phyloP scores from a whole-genome alignment of 1,140 invertebrate species.

The Paracyclopina nana region DNA sequence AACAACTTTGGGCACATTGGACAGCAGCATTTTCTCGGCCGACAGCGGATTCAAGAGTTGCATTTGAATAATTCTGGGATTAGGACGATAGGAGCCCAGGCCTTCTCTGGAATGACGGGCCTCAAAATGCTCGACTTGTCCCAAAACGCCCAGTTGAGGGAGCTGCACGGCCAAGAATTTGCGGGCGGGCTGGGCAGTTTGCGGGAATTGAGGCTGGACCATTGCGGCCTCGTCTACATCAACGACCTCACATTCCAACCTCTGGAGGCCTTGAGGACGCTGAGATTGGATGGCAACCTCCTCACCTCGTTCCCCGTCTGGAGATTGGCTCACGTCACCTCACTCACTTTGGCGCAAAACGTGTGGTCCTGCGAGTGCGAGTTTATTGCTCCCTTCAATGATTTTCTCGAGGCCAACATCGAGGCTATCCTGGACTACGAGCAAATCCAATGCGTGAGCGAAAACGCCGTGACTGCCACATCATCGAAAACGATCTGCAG shows the following conservation, averaged over 20 bases:
- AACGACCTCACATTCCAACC: slow-evolving; percentile 62
- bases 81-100: slow-evolving; percentile 58
- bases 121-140: slow-evolving; percentile 47
- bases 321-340: slow-evolving; percentile 25
- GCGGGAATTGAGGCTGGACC: slow-evolving; percentile 63
- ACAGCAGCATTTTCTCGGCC: slow-evolving; percentile 70
- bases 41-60: slow-evolving; percentile 62
- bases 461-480: not conserved
- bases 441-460: not conserved
- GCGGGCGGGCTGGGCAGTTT: slow-evolving; percentile 44
- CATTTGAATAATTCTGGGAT: slow-evolving; percentile 74
- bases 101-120: slow-evolving; percentile 62
- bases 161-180: slow-evolving; percentile 60
- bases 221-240: slow-evolving; percentile 59
- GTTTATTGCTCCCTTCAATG: slow-evolving; percentile 21
- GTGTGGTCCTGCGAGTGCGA: slow-evolving; percentile 31
- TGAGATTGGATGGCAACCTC: slow-evolving; percentile 62
- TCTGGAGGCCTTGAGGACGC: slow-evolving; percentile 53
- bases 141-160: slow-evolving; percentile 52
- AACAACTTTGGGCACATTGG: slow-evolving; percentile 65
- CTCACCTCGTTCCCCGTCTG: slow-evolving; percentile 47
- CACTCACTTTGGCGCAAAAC: slow-evolving; percentile 26
- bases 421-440: not conserved
- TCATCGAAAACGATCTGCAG: not conserved
- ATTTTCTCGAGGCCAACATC: slow-evolving; percentile 2